Evolutionary conservation across 64 coral and sea anemone genomes (phyloP), one percentile per base, ranked within the genome.

Genomic region (Hydrozoanthus tunicans): DNA sequence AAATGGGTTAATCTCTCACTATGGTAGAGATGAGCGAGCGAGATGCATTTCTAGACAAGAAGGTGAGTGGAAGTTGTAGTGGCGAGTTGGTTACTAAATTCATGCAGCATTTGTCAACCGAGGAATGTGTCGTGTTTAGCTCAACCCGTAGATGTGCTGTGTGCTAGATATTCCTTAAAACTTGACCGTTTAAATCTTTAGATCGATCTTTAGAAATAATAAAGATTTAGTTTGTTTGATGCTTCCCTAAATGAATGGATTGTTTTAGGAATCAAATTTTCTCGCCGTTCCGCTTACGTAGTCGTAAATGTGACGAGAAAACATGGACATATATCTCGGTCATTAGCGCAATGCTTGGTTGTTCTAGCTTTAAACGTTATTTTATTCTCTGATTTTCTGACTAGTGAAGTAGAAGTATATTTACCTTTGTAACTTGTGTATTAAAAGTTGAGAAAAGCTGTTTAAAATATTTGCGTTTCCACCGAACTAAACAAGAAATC

Each of bases 1-100:
- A 56, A 74, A 88, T 88, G 84, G 84, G 84, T 56, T 88, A 25
- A 88, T 24, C 52, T 74, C 14, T 24, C 84, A 88, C 55, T 58
- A 88, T 88, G 84, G 84, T 88, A 88, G 84, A 88, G 26, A 88
- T 88, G 84, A 88, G 25, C 70, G 84, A 88, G 57, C 68, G 5
- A 58, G 74, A 60, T 88, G 84, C 53, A 88, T 57, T 27, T 74
- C 68, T 74, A 88, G 84, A 88, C 73, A 88, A 32, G 9, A 88
- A 88, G 84, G 84, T 88, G 74, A 15, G 56, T 59, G 15, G 11
- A 43, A 6, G 15, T 67, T 53, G 62, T 72, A 61, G 14, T 60
- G 5, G 17, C 23, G 51, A 15, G 58, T 9, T 56, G 54, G 54
- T 73, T 52, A 76, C 26, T 43, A 43, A 43, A 43, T 43, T 43